These are phyloP conservation scores for Cartodere bifasciata DNA, from an alignment of 2,888 invertebrate genomes.

Conservation along the genomic window DNA sequence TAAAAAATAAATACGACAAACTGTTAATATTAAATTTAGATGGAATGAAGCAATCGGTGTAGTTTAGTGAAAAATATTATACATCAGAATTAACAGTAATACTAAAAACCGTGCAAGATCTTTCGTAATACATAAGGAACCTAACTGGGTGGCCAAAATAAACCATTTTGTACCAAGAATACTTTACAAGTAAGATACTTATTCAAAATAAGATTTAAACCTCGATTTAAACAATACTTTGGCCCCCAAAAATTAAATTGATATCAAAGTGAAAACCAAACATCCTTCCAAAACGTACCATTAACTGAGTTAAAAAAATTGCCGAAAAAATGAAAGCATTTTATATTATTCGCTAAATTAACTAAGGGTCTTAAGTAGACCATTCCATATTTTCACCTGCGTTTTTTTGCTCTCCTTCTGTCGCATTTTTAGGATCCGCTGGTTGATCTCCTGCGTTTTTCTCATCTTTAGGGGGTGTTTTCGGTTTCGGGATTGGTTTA, in stretches of 20 bases:
- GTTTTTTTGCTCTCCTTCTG: slow-evolving; percentile 13
- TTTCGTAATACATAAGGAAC: too few relatives aligned
- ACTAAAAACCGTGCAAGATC: too few relatives aligned
- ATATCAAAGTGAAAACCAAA: too few relatives aligned
- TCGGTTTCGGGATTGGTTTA: slow-evolving; percentile 80
- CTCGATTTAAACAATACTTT: too few relatives aligned
- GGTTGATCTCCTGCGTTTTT: slow-evolving; percentile 22
- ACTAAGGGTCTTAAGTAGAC: slow-evolving; percentile 10
- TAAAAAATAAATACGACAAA: slow-evolving; percentile 17
- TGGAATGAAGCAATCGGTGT: slow-evolving; percentile 23
- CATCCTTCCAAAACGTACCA: slow-evolving; percentile 8
- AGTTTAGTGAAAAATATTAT: too few relatives aligned
- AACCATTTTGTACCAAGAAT: too few relatives aligned
- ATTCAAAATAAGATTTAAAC: too few relatives aligned
- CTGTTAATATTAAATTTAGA: slow-evolving; percentile 15
- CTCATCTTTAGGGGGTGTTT: slow-evolving; percentile 43
- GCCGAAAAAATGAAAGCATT: slow-evolving; percentile 4
- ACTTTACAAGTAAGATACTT: too few relatives aligned
- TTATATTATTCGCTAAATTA: slow-evolving; percentile 2
- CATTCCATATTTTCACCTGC: slow-evolving; percentile 23
- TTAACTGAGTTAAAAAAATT: slow-evolving; percentile 3
- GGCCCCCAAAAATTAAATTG: too few relatives aligned
- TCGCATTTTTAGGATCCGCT: slow-evolving; percentile 14
- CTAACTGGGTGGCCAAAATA: too few relatives aligned
- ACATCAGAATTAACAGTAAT: too few relatives aligned